phyloP scores from a whole-genome alignment of 2,888 invertebrate species.

The Empis stercorea region DNA sequence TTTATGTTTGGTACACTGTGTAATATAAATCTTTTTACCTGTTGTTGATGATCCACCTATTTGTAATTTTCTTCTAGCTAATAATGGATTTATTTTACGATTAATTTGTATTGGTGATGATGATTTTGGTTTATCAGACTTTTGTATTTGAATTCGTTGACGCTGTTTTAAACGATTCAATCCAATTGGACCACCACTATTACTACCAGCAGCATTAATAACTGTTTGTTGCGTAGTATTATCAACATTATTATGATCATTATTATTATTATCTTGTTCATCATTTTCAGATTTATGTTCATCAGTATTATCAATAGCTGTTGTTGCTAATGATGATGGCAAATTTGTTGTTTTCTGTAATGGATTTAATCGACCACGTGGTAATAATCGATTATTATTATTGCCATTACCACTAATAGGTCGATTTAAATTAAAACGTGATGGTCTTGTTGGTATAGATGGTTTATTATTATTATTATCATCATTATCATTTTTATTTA shows the following conservation, averaged over 20 bases:
- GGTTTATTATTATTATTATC: constrained; percentile 21
- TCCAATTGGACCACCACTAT: constrained; percentile 16
- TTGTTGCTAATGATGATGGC: constrained; percentile 19
- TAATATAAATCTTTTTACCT: constrained; percentile 25
- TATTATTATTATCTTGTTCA: constrained; percentile 27
- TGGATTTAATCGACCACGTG: constrained; percentile 25
- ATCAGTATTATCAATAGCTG: constrained; percentile 7
- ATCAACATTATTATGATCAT: constrained; percentile 17
- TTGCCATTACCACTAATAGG: constrained; percentile 15
- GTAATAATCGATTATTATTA: constrained; percentile 25
- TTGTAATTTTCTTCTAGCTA: constrained; percentile 30
- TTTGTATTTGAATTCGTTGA: constrained; percentile 31
- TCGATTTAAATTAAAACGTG: constrained; percentile 32
- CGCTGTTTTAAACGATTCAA: constrained; percentile 33
- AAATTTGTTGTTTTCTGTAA: constrained; percentile 18
- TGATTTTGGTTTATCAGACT: constrained; percentile 27
- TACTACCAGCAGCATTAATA: constrained; percentile 13
- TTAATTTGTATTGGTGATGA: constrained; percentile 18
- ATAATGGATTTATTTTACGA: constrained; percentile 33
- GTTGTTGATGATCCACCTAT: constrained; percentile 30
- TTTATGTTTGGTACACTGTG: too few species aligned
- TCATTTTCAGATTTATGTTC: constrained; percentile 18
- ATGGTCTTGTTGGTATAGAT: constrained; percentile 22
- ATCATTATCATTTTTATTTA: constrained; percentile 11
- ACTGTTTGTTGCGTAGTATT: constrained; percentile 15